Evolutionary conservation across 2,888 invertebrate species (phyloP).

Genomic region (Polymixis flavicincta): DNA sequence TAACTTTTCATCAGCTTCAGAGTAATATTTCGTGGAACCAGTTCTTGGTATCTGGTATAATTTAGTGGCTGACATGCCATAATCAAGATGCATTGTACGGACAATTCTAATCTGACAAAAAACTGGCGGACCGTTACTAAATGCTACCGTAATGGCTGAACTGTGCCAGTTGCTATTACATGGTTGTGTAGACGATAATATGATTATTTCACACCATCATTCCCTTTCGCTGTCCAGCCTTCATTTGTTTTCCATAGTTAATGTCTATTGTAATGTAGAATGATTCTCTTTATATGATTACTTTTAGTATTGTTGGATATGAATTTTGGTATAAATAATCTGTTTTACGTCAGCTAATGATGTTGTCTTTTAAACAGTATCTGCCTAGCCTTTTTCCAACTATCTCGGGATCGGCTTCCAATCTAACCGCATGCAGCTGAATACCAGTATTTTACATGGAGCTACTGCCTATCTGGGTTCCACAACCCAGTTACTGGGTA

Average conservation of each 20-base stretch:
- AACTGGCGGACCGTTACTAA: constrained; percentile 71
- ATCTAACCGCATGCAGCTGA: no score
- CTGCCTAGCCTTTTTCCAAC: no score
- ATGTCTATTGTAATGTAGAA: constrained; percentile 42
- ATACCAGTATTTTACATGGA: no score
- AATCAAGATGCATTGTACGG: constrained; percentile 77
- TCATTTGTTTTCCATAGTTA: constrained; percentile 51
- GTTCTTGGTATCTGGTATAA: constrained; percentile 68
- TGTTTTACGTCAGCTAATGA: constrained; percentile 3
- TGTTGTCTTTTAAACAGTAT: constrained; percentile 8
- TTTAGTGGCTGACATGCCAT: constrained; percentile 74
- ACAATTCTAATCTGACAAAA: constrained; percentile 74
- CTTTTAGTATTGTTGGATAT: constrained; percentile 26
- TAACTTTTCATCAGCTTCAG: constrained; percentile 62
- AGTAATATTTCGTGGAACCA: constrained; percentile 57
- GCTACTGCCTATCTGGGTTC: no score
- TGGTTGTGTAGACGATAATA: constrained; percentile 47
- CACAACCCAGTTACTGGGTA: no score
- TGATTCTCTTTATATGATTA: constrained; percentile 39
- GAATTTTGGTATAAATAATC: constrained; percentile 9
- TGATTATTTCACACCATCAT: constrained; percentile 59
- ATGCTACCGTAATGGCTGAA: constrained; percentile 70
- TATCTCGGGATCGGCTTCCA: no score
- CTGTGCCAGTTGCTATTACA: constrained; percentile 52
- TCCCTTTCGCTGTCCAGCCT: constrained; percentile 49